A percentile compares a stretch with the other conserved stretches of the same genome.
phyloP scores from a whole-genome alignment of 1,140 invertebrate genomes.

The Chionoecetes opilio region DNA sequence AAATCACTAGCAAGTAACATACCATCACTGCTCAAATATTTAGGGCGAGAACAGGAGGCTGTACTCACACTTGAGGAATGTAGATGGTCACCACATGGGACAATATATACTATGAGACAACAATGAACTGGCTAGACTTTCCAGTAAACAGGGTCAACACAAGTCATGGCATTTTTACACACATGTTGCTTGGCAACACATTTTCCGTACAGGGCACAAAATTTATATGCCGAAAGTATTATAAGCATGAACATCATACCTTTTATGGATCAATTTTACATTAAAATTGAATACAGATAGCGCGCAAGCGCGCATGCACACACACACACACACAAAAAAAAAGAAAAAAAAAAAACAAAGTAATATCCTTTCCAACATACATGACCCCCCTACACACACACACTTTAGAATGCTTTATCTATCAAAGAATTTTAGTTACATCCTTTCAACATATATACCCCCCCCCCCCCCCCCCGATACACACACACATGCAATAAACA shows the following conservation, averaged over 20 bases:
- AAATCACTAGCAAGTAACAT: neutral
- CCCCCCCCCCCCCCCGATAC: neutral
- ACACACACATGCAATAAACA: slow-evolving; percentile 57
- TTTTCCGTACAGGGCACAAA: slow-evolving; percentile 61
- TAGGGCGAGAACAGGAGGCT: slow-evolving; percentile 23
- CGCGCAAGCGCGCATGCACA: slow-evolving; percentile 42
- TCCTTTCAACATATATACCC: slow-evolving; percentile 21
- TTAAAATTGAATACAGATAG: slow-evolving; percentile 77
- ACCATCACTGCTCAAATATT: neutral
- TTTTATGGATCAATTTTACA: slow-evolving; percentile 71
- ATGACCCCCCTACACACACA: slow-evolving; percentile 32
- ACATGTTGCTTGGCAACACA: slow-evolving; percentile 75
- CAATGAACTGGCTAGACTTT: slow-evolving; percentile 72
- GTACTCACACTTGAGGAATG: slow-evolving; percentile 66
- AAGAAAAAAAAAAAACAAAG: no score
- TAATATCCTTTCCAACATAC: no score
- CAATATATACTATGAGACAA: slow-evolving; percentile 78
- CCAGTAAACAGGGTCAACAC: slow-evolving; percentile 72
- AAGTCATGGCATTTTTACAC: slow-evolving; percentile 72
- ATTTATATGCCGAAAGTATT: slow-evolving; percentile 64
- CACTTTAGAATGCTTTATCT: slow-evolving; percentile 13
- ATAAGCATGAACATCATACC: slow-evolving; percentile 69
- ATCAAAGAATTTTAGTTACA: slow-evolving; percentile 58
- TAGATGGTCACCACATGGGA: slow-evolving; percentile 66
- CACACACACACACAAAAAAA: slow-evolving; percentile 57